A percentile compares a stretch with the other conserved stretches of the same genome.
These are phyloP conservation scores for Elephantulus edwardii DNA, from an alignment of 2,113 vertebrate genomes.

Conservation along the genomic window DNA sequence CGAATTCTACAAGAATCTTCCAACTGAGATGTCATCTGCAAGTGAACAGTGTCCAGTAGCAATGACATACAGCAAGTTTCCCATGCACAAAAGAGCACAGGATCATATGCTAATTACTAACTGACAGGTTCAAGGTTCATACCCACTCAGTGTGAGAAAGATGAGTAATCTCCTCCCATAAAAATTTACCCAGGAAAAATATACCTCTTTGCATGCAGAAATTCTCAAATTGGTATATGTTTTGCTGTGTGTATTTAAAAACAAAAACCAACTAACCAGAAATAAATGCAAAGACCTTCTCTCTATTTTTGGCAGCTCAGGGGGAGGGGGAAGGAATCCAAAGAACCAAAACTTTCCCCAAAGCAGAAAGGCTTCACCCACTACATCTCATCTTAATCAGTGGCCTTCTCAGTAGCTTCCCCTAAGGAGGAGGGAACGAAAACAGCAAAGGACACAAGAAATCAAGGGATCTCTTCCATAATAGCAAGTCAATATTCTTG, in stretches of 20 bases:
- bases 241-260: neutral
- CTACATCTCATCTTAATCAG: neutral
- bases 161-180: too few species aligned
- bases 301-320: neutral
- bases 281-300: too few species aligned
- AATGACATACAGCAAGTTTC: accelerated
- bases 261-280: too few species aligned
- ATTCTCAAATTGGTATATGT: neutral
- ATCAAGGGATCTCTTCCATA: neutral
- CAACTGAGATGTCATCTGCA: neutral
- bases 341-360: neutral
- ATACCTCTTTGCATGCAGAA: neutral
- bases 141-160: too few species aligned
- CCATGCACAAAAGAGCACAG: neutral
- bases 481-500: neutral
- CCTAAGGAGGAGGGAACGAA: neutral
- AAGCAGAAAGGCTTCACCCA: neutral
- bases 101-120: too few species aligned
- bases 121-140: too few species aligned
- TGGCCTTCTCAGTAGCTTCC: neutral
- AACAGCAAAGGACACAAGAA: neutral
- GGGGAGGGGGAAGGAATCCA: neutral
- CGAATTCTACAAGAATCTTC: neutral
- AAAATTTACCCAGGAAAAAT: too few species aligned
- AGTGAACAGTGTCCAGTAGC: neutral